These are phyloP conservation scores for Amorpha juglandis DNA, from an alignment of 2,888 invertebrate genomes.

Conservation along the genomic window DNA sequence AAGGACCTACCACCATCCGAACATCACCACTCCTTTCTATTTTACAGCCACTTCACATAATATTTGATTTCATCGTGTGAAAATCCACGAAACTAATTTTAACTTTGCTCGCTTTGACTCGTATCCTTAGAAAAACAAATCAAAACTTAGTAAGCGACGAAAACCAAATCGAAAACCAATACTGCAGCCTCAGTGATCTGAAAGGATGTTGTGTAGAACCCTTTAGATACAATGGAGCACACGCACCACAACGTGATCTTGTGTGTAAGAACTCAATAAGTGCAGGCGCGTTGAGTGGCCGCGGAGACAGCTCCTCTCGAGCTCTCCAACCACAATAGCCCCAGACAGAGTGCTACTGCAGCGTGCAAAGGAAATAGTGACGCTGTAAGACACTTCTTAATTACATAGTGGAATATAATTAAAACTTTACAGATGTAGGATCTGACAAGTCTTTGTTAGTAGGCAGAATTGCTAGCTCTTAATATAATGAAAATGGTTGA, in stretches of 20 bases:
- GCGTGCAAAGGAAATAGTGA: neutral
- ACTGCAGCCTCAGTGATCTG: neutral
- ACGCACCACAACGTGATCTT: constrained; percentile 28
- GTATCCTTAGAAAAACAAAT: neutral
- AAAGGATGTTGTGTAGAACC: neutral
- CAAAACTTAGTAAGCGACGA: constrained; percentile 2
- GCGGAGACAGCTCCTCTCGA: constrained; percentile 46
- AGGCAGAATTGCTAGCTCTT: neutral
- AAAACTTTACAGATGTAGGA: no score
- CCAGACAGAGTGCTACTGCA: neutral
- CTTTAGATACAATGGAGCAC: constrained; percentile 23
- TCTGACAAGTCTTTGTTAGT: neutral
- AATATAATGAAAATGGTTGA: no score
- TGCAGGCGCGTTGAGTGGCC: constrained; percentile 45
- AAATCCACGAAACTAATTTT: neutral
- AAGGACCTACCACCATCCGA: no score
- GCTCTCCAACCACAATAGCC: constrained; percentile 45
- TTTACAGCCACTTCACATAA: neutral
- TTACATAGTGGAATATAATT: neutral
- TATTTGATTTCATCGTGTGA: neutral
- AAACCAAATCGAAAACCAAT: neutral
- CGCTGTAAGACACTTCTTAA: neutral
- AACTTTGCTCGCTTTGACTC: neutral
- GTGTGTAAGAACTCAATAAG: constrained; percentile 35
- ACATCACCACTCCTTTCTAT: neutral